Base-by-base conservation (phyloP, 2,797 vertebrate species). In the Schizopygopsis malacanthus region DNA sequence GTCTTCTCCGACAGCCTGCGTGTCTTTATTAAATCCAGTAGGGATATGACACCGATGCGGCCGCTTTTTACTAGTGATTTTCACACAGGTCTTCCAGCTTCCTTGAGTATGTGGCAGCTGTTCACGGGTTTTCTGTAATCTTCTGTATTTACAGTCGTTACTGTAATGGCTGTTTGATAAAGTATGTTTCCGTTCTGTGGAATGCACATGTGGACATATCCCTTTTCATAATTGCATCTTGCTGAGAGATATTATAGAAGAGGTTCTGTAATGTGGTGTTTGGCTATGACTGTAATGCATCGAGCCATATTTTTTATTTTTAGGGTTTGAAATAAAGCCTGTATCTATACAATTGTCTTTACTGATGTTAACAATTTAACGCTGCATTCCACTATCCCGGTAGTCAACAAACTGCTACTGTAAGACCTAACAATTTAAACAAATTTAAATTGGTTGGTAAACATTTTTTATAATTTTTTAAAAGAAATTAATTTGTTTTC, bases 41-140 rank as follows among this genome's bases (percentile, higher is more conserved):
- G 47, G 33, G 22, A 69, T 41, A 18, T 7, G 28, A 80, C 16
- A 47, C 25, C 25, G 50, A 7, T 47, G 78, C 9, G 15, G 37
- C 33, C 13, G 15, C 50, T 71, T 41, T 37, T 71, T 82, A 16
- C 43, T 39, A 70, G 2, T 41, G 33, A 67, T 37, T 81, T 54
- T 70, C 65, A n/a, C 65, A 79, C 56, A 43, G 37, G 25, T 61
- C 59, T 12, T 80, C 43, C 25, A 20, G 45, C 43, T 80, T 65
- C 43, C 43, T 80, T 67, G 12, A 67, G 78, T 47, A 56, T 81
- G 79, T 41, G 63, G 28, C 79, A 81, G 79, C 81, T 84, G 89
- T 72, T 11, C 75, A 72, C 47, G 56, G 65, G 8, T 71, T 54
- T 56, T 54, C 67, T 54, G 37, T 54, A 56, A 4, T 71, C 41